Base-by-base conservation (phyloP, 2,888 invertebrate genomes). In the Bhutanitis thaidina region DNA sequence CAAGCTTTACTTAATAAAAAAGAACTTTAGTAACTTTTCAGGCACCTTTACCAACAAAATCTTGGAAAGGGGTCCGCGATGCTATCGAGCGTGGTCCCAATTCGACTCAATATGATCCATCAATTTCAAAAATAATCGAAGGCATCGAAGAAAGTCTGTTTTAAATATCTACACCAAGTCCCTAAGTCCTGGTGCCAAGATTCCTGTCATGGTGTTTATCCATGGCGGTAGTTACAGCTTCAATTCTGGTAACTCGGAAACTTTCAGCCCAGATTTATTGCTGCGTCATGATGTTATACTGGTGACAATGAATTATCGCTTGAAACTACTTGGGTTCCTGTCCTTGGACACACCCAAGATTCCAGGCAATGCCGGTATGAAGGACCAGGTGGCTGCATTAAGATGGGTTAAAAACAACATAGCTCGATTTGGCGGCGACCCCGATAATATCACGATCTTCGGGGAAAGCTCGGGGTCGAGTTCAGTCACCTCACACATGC, bases 381-480 rank as follows among this genome's bases (percentile, higher is more conserved):
- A 81, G 51, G 85, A 85, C 50, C 82, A 83, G 61, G 75, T 76
- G 0, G 59, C 69, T 16, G 82, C 80, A 1, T 51, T 82, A 3
- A 66, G 64, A 20, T 81, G 81, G 81, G 58, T 82, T 1, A 74
- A 75, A 49, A 64, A 72, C 4, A 82, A 82, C 40, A 81, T 82
- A 32, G 59, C 53, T 1, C 54, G 67, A 10, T 82, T 83, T 52
- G 83, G 83, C 10, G 83, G 82, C 1, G 75, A 82, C 43, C 66
- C 74, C 1, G 63, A 77, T 8, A 77, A 80, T 52, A 65, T 85
- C 20, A 84, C 86, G 0, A 57, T 90, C 47, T 79, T 84, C 51
- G 90, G 88, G 1, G 80, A 85, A 54, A 84, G 86, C 56, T 79
- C 87, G 3, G 90, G 90, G 1, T 75, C 71, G 0, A 67, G 67